phyloP scores from a whole-genome alignment of 2,888 invertebrate species.

The Orgyia antiqua region DNA sequence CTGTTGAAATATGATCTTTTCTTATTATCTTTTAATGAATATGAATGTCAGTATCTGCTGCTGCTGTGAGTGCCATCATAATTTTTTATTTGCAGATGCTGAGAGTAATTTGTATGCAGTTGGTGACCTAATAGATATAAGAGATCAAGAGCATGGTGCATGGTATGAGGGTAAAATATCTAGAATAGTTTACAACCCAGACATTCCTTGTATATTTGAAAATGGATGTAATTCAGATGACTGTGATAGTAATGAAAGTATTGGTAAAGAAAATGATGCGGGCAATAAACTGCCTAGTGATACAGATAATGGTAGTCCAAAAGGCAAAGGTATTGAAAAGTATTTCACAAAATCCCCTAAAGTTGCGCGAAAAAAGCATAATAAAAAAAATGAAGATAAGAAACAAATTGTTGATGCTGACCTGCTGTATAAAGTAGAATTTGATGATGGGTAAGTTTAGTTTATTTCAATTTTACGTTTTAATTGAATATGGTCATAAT shows the following conservation, averaged over 20 bases:
- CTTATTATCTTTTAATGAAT: too few species aligned
- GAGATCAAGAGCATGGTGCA: slow-evolving; percentile 79
- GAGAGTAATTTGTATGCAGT: slow-evolving; percentile 70
- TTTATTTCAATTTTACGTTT: too few species aligned
- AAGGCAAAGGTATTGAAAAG: slow-evolving; percentile 40
- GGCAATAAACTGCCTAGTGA: slow-evolving; percentile 41
- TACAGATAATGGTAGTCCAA: slow-evolving; percentile 22
- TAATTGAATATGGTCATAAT: neutral
- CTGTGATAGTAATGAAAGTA: slow-evolving; percentile 14
- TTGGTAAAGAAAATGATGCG: slow-evolving; percentile 36
- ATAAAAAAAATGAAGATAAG: slow-evolving; percentile 10
- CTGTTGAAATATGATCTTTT: too few species aligned
- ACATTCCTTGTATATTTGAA: slow-evolving; percentile 9
- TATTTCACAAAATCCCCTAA: slow-evolving; percentile 44
- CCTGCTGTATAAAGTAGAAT: slow-evolving; percentile 63
- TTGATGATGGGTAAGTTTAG: slow-evolving; percentile 53
- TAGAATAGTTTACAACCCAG: slow-evolving; percentile 66
- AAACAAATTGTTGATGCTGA: slow-evolving; percentile 34
- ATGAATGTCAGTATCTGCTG: too few species aligned
- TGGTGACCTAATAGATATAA: slow-evolving; percentile 83
- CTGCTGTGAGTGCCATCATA: too few species aligned
- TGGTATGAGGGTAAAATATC: slow-evolving; percentile 85
- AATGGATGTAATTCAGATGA: slow-evolving; percentile 9
- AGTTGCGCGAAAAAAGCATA: slow-evolving; percentile 21
- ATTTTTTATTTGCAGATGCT: slow-evolving; percentile 40